Evolutionary conservation across 2,113 vertebrate genomes (phyloP).

Genomic region (Aptenodytes patagonicus): DNA sequence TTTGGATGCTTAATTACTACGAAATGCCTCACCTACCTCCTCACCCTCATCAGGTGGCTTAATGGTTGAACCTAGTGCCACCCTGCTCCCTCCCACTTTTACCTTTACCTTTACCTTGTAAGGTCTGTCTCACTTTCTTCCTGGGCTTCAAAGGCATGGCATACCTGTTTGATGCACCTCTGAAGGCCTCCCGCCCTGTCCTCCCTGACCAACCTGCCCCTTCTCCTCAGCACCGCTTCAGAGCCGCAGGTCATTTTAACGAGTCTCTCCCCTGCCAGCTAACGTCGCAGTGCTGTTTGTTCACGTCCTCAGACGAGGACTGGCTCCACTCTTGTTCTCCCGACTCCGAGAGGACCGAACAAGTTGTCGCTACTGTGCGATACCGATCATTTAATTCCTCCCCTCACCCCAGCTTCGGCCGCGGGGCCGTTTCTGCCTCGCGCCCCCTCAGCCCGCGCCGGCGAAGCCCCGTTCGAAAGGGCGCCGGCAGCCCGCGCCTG

Average conservation of each 20-base stretch:
- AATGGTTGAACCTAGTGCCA: background rate
- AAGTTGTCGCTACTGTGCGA: rapidly evolving
- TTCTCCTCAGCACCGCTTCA: background rate
- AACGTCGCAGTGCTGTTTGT: rapidly evolving
- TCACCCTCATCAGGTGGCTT: too few relatives aligned
- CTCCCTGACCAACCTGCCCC: background rate
- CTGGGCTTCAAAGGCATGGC: background rate
- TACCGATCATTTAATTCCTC: rapidly evolving
- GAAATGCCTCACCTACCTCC: background rate
- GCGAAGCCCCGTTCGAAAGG: background rate
- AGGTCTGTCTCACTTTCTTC: background rate
- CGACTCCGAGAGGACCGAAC: too few relatives aligned
- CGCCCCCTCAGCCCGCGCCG: too few relatives aligned
- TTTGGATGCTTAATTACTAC: background rate
- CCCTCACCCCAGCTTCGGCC: background rate
- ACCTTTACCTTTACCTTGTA: background rate
- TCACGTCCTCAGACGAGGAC: rapidly evolving
- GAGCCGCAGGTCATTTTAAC: background rate
- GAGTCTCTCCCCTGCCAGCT: rapidly evolving
- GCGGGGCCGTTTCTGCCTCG: rapidly evolving
- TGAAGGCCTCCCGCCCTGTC: background rate
- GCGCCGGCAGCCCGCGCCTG: constrained; percentile 9
- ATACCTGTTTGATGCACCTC: background rate
- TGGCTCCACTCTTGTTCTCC: background rate
- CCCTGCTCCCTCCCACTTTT: background rate